phyloP scores from a whole-genome alignment of 1,140 invertebrate genomes.

The Drosophila truncata region DNA sequence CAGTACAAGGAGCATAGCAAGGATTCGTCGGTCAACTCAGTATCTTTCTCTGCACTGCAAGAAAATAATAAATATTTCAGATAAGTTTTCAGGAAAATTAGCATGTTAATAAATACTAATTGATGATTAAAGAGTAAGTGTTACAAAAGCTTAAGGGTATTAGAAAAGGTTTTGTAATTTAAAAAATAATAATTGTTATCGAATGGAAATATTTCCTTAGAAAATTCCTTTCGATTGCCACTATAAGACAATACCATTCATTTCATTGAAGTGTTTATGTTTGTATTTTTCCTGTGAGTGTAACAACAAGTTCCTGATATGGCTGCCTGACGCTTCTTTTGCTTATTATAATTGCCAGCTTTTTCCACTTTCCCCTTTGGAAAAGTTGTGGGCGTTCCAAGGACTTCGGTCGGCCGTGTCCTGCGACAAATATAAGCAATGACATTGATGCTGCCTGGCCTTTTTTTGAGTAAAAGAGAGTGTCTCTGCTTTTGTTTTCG shows the following conservation, averaged over 20 bases:
- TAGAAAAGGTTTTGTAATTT: too few relatives aligned
- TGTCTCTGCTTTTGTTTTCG: constrained; percentile 23
- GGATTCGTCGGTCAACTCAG: constrained; percentile 29
- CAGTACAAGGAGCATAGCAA: constrained; percentile 37
- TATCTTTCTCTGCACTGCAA: background rate
- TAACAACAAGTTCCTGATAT: constrained; percentile 62
- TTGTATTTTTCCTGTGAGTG: constrained; percentile 40
- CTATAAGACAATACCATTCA: too few relatives aligned
- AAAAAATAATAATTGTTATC: too few relatives aligned
- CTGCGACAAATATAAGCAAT: constrained; percentile 67
- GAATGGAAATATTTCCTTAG: too few relatives aligned
- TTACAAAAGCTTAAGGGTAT: too few relatives aligned
- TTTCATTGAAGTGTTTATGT: constrained; percentile 17
- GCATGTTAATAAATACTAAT: background rate
- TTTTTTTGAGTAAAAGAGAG: constrained; percentile 30
- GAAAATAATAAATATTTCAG: too few relatives aligned
- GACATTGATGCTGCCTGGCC: constrained; percentile 65
- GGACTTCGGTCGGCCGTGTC: constrained; percentile 45
- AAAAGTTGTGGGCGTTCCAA: constrained; percentile 43
- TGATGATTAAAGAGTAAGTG: background rate
- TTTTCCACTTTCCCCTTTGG: constrained; percentile 55
- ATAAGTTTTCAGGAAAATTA: background rate
- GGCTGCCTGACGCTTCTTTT: constrained; percentile 53
- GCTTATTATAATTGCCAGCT: constrained; percentile 76
- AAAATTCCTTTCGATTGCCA: background rate